Base-by-base conservation (phyloP, 2,113 vertebrate genomes). In the Clarias macrocephalus region DNA sequence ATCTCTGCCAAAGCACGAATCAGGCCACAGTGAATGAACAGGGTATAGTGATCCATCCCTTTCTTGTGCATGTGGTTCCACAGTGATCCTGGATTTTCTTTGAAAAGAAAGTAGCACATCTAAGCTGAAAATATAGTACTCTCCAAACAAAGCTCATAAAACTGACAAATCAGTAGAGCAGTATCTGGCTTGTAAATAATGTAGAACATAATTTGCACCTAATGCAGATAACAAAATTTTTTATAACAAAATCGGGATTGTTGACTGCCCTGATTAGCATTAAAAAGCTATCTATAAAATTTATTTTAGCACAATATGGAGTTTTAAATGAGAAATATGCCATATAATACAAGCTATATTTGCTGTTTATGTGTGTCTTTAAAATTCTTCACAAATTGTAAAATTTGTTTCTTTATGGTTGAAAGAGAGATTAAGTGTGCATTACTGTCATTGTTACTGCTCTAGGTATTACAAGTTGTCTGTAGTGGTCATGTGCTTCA, bases 401-500 rank as follows among this genome's bases (percentile, higher is more conserved):
- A 75, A 60, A 62, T 57, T 3, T 83, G 56, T 83, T 65, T 8
- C 5, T 60, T 48, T 73, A 37, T 16, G 19, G 42, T 56, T 54
- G 62, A 23, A 66, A 33, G 8, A 77, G 60, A 60, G 42, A 57
- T 30, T 59, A 0, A 48, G 66, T 28, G 10, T 52, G 16, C 52
- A 12, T 75, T 42, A 83, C 81, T 7, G 3, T 54, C 1, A 19
- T 76, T 88, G 1, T 88, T 8, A 57, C 25, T 91, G 60, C 92
- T 82, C 13, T 88, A 99, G 98, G 89, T 88, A 97, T 92, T 99
- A 98, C 92, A 96, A 97, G 91, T 82, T 93, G 0, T 96, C 94
- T 0, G 93, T 99, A 88, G 59, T 97, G 86, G 8, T 96, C 80
- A 80, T 98, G 82, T 99, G 97, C 92, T 99, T 99, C 92, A 9